These are phyloP conservation scores for Leptarthrus brevirostris DNA, from an alignment of 2,888 invertebrate species.

Conservation along the genomic window DNA sequence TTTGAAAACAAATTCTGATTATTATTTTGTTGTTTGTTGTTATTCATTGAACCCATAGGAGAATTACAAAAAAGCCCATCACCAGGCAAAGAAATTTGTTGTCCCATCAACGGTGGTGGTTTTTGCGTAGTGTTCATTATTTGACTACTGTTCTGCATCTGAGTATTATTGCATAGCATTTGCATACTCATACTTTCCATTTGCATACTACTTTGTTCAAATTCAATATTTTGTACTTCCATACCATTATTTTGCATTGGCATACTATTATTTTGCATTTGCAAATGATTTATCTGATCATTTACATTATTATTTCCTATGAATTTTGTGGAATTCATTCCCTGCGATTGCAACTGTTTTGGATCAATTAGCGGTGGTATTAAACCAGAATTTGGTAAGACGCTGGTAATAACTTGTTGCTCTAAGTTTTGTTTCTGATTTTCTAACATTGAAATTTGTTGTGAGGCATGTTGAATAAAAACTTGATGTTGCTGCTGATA, in stretches of 20 bases:
- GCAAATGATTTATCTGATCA: constrained; percentile 52
- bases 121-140: constrained; percentile 36
- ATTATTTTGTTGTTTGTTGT: constrained; percentile 60
- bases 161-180: constrained; percentile 38
- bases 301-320: constrained; percentile 5
- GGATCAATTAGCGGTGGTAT: constrained; percentile 59
- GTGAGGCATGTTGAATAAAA: constrained; percentile 90
- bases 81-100: constrained; percentile 64
- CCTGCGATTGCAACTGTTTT: constrained; percentile 56
- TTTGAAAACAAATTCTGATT: constrained; percentile 53
- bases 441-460: constrained; percentile 87
- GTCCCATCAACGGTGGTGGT: constrained; percentile 65
- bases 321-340: constrained; percentile 32
- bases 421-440: constrained; percentile 78
- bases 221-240: constrained; percentile 49
- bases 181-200: constrained; percentile 39
- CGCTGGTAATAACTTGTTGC: constrained; percentile 62
- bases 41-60: constrained; percentile 4
- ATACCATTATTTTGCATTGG: constrained; percentile 41
- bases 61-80: constrained; percentile 45
- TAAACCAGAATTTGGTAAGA: constrained; percentile 58
- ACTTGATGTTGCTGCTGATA: constrained; percentile 96
- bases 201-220: constrained; percentile 37
- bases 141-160: constrained; percentile 38
- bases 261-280: constrained; percentile 44